These are phyloP conservation scores for Anguilla anguilla DNA, from an alignment of 2,797 vertebrate genomes.

Conservation along the genomic window DNA sequence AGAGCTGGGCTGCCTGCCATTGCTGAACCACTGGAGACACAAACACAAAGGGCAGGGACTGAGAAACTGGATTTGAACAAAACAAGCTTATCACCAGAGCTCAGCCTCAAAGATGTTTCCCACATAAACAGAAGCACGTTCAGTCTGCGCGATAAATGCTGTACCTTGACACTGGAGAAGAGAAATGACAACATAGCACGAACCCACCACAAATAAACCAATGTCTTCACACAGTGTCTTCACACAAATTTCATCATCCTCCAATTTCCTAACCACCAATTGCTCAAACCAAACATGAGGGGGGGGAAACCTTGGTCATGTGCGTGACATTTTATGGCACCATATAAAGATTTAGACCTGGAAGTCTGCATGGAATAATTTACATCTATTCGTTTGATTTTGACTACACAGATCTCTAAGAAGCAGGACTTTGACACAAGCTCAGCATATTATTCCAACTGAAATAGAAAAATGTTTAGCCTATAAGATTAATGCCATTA, in stretches of 20 bases:
- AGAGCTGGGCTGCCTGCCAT: conserved; percentile 83
- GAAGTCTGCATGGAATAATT: no score
- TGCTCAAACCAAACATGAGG: not conserved
- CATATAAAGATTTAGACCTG: no score
- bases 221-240: not conserved
- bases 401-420: not conserved
- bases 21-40: conserved; percentile 32
- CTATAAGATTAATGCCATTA: not conserved
- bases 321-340: not conserved
- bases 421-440: not conserved
- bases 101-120: not conserved
- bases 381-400: not conserved
- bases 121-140: not conserved
- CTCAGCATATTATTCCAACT: not conserved
- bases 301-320: not conserved
- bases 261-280: not conserved
- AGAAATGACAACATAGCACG: not conserved
- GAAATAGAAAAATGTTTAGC: not conserved
- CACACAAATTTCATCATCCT: not conserved
- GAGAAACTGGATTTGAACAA: not conserved
- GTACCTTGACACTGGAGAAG: not conserved
- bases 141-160: not conserved
- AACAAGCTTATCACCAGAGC: not conserved
- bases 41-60: not conserved
- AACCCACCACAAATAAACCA: not conserved